Evolutionary conservation across 2,888 invertebrate species (phyloP).

Genomic region (Punctoribates punctum): DNA sequence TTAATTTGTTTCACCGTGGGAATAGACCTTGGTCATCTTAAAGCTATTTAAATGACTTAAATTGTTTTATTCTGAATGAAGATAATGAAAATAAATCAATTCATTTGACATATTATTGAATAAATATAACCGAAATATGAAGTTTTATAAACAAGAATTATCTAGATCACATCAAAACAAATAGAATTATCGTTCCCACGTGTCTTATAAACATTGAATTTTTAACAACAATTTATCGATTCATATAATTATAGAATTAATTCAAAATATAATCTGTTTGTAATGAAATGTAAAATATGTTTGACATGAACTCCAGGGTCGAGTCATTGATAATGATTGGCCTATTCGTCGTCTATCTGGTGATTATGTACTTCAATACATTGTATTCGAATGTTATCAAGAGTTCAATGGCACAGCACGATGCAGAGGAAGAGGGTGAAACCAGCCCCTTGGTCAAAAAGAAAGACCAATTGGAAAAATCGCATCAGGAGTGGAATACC

Average conservation of each 20-base stretch:
- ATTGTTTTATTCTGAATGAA: too few species aligned
- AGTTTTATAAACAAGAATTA: too few species aligned
- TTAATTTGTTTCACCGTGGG: too few species aligned
- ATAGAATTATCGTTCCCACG: too few species aligned
- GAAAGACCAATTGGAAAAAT: not conserved
- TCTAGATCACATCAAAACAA: too few species aligned
- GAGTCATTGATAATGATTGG: slow-evolving; percentile 48
- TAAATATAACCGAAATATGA: too few species aligned
- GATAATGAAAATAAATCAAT: too few species aligned
- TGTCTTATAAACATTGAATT: not conserved
- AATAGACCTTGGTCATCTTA: too few species aligned
- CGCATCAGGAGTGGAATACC: not conserved
- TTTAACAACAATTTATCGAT: too few species aligned
- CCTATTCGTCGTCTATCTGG: slow-evolving; percentile 48
- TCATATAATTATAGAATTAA: not conserved
- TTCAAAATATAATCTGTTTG: not conserved
- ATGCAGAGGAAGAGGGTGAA: not conserved
- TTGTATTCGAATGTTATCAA: slow-evolving; percentile 45
- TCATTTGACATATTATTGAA: too few species aligned
- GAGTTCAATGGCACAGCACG: slow-evolving; percentile 42
- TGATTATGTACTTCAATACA: slow-evolving; percentile 48
- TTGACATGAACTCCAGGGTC: slow-evolving; percentile 45
- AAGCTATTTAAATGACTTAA: too few species aligned
- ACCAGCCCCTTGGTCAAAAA: slow-evolving; percentile 15
- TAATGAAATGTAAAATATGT: not conserved